Percentiles rank a stretch among this genome's conserved stretches.
Conservation (phyloP, 2,113 vertebrate species). For the Saguinus imperator region DNA sequence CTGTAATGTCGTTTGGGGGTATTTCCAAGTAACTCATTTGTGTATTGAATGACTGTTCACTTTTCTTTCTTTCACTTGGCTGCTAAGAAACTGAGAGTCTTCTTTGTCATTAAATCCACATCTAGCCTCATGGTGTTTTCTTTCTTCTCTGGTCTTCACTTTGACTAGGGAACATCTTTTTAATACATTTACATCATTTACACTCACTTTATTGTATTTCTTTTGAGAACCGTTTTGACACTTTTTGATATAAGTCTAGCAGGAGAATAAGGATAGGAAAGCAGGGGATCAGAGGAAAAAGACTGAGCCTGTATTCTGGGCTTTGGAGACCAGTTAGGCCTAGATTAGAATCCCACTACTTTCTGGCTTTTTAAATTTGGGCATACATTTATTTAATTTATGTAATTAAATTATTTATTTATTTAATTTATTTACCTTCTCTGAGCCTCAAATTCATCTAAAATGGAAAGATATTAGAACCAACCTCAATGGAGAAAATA, state of each 20-base stretch:
- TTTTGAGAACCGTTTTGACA: conserved; percentile 24
- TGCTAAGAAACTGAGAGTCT: background rate
- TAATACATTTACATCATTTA: background rate
- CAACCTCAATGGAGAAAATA: background rate
- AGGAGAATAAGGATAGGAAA: background rate
- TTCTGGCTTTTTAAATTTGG: background rate
- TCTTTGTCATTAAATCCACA: background rate
- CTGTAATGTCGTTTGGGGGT: background rate
- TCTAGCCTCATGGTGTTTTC: background rate
- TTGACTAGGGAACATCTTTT: background rate
- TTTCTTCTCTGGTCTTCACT: background rate
- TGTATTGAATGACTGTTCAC: background rate
- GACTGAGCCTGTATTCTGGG: background rate
- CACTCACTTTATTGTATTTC: background rate
- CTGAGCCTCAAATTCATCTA: background rate
- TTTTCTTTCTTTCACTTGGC: background rate
- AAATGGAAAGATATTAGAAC: background rate
- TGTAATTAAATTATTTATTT: too few species aligned
- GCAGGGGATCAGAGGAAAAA: background rate
- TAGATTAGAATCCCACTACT: background rate
- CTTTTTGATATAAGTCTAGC: background rate
- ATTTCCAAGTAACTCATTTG: background rate
- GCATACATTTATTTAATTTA: background rate
- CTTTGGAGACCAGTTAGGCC: background rate
- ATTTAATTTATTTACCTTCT: background rate